Evolutionary conservation across 2,113 vertebrate species (phyloP), one percentile per base, ranked within the genome.

Genomic region (Poecile atricapillus): DNA sequence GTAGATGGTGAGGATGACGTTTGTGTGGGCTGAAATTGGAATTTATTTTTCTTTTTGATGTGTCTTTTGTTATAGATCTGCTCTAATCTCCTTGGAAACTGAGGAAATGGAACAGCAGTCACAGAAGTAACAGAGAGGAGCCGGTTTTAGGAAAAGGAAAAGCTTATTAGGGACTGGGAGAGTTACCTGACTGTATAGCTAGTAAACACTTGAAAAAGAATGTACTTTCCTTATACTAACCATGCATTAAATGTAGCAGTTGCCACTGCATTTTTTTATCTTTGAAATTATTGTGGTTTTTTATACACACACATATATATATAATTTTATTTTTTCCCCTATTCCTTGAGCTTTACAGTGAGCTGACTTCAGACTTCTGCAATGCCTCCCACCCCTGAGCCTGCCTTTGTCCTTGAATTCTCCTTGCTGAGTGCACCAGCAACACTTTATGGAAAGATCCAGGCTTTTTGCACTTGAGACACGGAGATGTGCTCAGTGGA

Each of bases 81-180:
- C 41, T 93, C 67, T 73, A 28, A 91, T 93, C 84, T 94, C 94
- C 89, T 30, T 96, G 93, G 96, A 94, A 95, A 95, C 94, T 68
- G 55, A 87, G 69, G 84, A 84, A 37, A 47, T 71, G 35, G 77
- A 90, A 25, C 47, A 62, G 65, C 74, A 91, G 69, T 58, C 27
- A 37, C 17, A 67, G 55, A 71, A 87, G 56, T 55, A 41, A 79
- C 41, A 80, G 71, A 77, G 71, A 83, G 55, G 67, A 62, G 52
- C 22, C 35, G 43, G 28, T 77, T 83, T 90, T 71, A 88, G 63
- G 81, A 17, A 27, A 90, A 64, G 35, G 33, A 60, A 55, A 71
- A 64, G 46, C 59, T 62, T 65, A 3, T 15, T 60, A 60, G n/a
- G 27, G n/a, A 21, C 64, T 64, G 23, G 49, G n/a, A 75, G 55